Base-by-base conservation (phyloP, 1,140 invertebrate species). In the Piezodorus guildinii region DNA sequence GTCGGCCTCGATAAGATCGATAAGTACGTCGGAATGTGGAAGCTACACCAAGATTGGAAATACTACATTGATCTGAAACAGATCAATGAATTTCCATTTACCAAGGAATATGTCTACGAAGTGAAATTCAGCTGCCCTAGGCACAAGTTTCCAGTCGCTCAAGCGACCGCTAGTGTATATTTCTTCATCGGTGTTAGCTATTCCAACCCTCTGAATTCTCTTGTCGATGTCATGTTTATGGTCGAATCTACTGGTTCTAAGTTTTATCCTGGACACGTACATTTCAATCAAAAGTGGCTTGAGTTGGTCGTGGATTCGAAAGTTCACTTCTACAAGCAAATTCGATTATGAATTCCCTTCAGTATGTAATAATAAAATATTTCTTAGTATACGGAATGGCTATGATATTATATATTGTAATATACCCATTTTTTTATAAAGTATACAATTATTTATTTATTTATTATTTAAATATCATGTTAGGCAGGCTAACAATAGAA, bases 81-180 rank as follows among this genome's bases (percentile, higher is more conserved):
- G 19, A 56, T 56, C 3, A 56, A 56, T 23, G 52, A 56, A 56
- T 21, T 19, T 56, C 52, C 52, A 23, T 56, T 25, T 56, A 23
- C 15, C 4, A 56, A 16, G 9, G 52, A 56, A 56, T 56, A 56
- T n/a, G 23, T 56, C 5, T 56, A 25, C 17, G 52, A 56, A 56
- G 52, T 56, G 6, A 56, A 56, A 15, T 56, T 56, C 52, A 56
- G 52, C 23, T 56, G 52, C 52, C 52, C 52, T 1, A 56, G 52
- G 5, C 4, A 19, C 3, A 0, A 56, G 23, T 56, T 56, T 15
- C 52, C 52, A 1, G 52, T 56, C 1, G 19, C 52, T 16, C 52
- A 56, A 25, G 52, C 52, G 27, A 56, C 52, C 1, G 52, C 52
- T 27, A 56, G 52, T 27, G 52, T 56, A 14, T 56, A 23, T 25